phyloP scores from a whole-genome alignment of 2,888 invertebrate species.

The Polydrusus tereticollis region DNA sequence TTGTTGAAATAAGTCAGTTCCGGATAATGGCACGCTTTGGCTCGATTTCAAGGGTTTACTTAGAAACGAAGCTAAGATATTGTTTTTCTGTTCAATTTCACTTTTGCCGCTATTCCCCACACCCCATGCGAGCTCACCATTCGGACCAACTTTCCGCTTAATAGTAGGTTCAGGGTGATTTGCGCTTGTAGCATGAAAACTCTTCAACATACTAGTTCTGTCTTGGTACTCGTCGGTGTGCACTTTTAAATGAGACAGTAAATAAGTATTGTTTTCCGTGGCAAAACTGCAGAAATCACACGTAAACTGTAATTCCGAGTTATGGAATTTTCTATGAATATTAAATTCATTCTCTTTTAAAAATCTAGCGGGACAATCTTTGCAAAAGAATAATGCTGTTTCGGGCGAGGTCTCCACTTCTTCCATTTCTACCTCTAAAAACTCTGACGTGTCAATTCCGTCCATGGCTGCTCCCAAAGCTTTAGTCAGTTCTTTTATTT shows the following conservation, averaged over 20 bases:
- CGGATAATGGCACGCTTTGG: conserved; percentile 70
- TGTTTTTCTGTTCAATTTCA: conserved; percentile 49
- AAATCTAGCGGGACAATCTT: conserved; percentile 87
- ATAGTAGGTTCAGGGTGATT: conserved; percentile 76
- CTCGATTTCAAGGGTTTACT: conserved; percentile 56
- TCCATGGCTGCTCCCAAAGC: conserved; percentile 51
- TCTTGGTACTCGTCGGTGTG: conserved; percentile 86
- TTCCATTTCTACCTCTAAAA: conserved; percentile 52
- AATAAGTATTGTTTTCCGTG: conserved; percentile 77
- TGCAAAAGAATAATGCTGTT: conserved; percentile 77
- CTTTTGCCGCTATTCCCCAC: conserved; percentile 58
- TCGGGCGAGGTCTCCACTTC: conserved; percentile 55
- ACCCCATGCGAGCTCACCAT: conserved; percentile 67
- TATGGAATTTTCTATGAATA: conserved; percentile 80
- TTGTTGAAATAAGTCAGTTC: conserved; percentile 76
- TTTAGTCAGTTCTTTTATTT: conserved; percentile 69
- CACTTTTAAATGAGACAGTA: conserved; percentile 77
- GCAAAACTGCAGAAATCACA: conserved; percentile 86
- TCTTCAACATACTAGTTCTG: conserved; percentile 77
- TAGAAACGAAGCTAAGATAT: conserved; percentile 53
- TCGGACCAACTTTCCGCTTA: conserved; percentile 64
- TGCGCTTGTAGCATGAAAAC: conserved; percentile 75
- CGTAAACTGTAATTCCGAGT: conserved; percentile 72
- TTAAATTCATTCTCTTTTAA: conserved; percentile 80
- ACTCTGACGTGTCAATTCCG: conserved; percentile 42